A percentile compares a stretch with the other conserved stretches of the same genome.
These are phyloP conservation scores for Phallusia fumigata DNA, from an alignment of 23 tunicate species.

Conservation along the genomic window DNA sequence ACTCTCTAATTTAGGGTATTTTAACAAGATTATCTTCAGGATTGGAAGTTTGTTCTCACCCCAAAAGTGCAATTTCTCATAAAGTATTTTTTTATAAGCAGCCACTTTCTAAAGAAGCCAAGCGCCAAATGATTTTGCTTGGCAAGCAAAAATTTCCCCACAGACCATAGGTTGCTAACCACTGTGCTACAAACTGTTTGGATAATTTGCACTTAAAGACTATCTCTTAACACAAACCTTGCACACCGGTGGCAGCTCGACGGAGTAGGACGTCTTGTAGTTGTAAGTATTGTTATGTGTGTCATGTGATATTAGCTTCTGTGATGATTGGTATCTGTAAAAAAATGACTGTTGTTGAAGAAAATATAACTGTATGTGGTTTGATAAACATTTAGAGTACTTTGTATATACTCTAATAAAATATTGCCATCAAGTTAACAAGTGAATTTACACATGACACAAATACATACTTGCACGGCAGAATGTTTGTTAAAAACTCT, in stretches of 20 bases:
- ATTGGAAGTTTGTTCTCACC: neutral
- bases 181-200: no score
- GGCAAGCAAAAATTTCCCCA: no score
- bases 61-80: no score
- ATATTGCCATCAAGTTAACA: neutral
- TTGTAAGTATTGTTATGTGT: conserved; percentile 79
- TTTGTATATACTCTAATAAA: neutral
- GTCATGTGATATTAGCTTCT: conserved; percentile 90
- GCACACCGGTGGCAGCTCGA: conserved; percentile 95
- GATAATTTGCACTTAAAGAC: no score
- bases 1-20: no score
- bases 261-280: conserved; percentile 84
- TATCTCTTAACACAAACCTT: conserved; percentile 33
- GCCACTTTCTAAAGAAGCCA: no score
- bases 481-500: conserved; percentile 55
- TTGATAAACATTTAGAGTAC: neutral
- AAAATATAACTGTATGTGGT: no score
- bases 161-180: no score
- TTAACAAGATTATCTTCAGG: neutral
- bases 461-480: conserved; percentile 75
- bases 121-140: no score
- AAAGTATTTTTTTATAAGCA: no score
- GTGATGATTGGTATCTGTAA: conserved; percentile 77
- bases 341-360: no score
- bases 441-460: neutral